Evolutionary conservation across 1,140 invertebrate genomes (phyloP), one percentile per base, ranked within the genome.

Genomic region (Aradophagus sp.): DNA sequence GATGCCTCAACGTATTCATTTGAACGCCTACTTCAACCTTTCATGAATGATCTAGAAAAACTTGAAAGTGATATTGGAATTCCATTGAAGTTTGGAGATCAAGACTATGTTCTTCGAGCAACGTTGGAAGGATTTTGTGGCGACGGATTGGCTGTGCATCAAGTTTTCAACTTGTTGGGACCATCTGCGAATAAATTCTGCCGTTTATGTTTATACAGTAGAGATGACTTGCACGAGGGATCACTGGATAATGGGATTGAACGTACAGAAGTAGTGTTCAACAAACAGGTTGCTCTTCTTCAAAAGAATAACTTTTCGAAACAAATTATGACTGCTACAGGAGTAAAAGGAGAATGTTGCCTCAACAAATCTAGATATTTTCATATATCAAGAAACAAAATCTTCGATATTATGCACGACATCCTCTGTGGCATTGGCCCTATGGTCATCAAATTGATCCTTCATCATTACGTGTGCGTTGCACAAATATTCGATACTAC

Each of bases 341-440:
- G 67, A 10, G 2, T 71, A 6, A 70, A 67, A 36, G 67, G 55
- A 5, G 26, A 67, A 15, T 70, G 63, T 20, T 58, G 44, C 12
- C 44, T 72, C 11, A 67, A 75, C n/a, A 14, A 63, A 11, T 65
- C 47, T 1, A 5, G 12, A 44, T 71, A 75, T 62, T 78, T 77
- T 52, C 73, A 78, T 56, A 55, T 70, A 14, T 53, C 56, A 10
- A 10, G 15, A 13, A 77, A 77, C 47, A 75, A 70, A 56, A 44
- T 73, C 35, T 72, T 72, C 11, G 73, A 78, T 45, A 35, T 62
- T 3, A 66, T 78, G 45, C 74, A 78, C 13, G 77, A 77, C 19
- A 32, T 75, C 6, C 34, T 75, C 6, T 68, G 58, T 5, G 73
- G 75, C 13, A 56, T 74, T 35, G 52, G 62, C 45, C 67, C 55